Evolutionary conservation across 2,888 invertebrate species (phyloP).

Genomic region (Pseudococcus longispinus): DNA sequence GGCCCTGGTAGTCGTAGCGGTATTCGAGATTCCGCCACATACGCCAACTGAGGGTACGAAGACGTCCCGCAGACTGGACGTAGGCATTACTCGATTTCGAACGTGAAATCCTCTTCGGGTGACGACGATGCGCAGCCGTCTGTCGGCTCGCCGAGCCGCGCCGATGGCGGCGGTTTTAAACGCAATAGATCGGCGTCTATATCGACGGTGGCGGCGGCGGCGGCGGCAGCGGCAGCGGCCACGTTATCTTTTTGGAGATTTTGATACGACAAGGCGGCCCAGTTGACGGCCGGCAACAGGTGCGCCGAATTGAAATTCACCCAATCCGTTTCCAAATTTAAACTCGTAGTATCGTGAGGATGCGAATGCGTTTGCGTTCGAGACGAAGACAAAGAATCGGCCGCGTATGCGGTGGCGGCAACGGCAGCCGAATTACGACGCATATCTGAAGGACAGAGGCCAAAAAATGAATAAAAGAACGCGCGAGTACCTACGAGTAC

Average conservation of each 20-base stretch:
- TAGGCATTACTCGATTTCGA: constrained; percentile 44
- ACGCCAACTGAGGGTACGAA: no score
- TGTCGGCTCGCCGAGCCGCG: background rate
- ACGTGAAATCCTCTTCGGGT: constrained; percentile 14
- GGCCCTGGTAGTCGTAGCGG: no score
- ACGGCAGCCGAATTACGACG: background rate
- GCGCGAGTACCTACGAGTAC: background rate
- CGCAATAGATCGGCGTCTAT: constrained; percentile 28
- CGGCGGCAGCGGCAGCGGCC: no score
- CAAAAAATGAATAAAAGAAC: no score
- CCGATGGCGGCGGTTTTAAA: background rate
- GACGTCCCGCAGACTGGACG: no score
- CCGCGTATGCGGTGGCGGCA: background rate
- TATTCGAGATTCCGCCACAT: no score
- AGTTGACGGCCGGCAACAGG: constrained; percentile 1
- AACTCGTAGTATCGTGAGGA: background rate
- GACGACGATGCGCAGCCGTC: background rate
- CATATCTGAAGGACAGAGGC: background rate
- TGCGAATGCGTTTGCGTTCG: background rate
- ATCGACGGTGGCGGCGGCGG: no score
- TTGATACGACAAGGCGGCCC: constrained; percentile 18
- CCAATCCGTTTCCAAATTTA: constrained; percentile 31
- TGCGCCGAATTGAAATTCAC: constrained; percentile 18
- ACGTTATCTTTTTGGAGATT: constrained; percentile 8
- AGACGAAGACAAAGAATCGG: background rate